A percentile compares a stretch with the other conserved stretches of the same genome.
These are phyloP conservation scores for Goniozus legneri DNA, from an alignment of 1,140 invertebrate species.

Conservation along the genomic window DNA sequence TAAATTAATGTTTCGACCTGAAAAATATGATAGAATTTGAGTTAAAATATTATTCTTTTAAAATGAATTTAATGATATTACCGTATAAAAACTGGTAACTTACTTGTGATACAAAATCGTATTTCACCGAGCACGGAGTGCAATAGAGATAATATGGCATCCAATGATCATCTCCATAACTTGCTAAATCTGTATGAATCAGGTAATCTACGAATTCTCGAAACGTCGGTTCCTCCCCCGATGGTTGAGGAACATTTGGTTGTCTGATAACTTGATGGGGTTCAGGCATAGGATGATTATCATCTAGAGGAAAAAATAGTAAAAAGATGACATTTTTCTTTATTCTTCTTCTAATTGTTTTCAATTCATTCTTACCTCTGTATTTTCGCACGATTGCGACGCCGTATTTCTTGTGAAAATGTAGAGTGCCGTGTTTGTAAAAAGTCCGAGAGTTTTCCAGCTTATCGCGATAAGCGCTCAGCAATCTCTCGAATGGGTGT, in stretches of 20 bases:
- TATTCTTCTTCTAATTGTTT: slow-evolving; percentile 1
- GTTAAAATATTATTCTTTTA: neutral
- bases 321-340: too few species aligned
- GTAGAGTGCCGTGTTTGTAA: slow-evolving; percentile 53
- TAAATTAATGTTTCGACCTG: slow-evolving; percentile 57
- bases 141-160: slow-evolving; percentile 51
- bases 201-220: slow-evolving; percentile 58
- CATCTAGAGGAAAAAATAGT: slow-evolving; percentile 17
- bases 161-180: slow-evolving; percentile 55
- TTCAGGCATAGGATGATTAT: slow-evolving; percentile 19
- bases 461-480: slow-evolving; percentile 66
- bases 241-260: slow-evolving; percentile 20
- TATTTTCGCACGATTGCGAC: slow-evolving; percentile 58
- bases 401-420: slow-evolving; percentile 61
- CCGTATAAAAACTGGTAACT: slow-evolving; percentile 31
- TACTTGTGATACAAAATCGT: slow-evolving; percentile 60
- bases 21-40: slow-evolving; percentile 3
- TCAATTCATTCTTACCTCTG: slow-evolving; percentile 37
- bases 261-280: slow-evolving; percentile 25
- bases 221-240: slow-evolving; percentile 58
- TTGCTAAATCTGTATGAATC: slow-evolving; percentile 40
- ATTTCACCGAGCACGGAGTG: slow-evolving; percentile 45
- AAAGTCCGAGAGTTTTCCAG: slow-evolving; percentile 55
- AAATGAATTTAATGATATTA: neutral
- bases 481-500: slow-evolving; percentile 64